These are phyloP conservation scores for Hymenochirus boettgeri DNA, from an alignment of 2,113 vertebrate species.

Conservation along the genomic window DNA sequence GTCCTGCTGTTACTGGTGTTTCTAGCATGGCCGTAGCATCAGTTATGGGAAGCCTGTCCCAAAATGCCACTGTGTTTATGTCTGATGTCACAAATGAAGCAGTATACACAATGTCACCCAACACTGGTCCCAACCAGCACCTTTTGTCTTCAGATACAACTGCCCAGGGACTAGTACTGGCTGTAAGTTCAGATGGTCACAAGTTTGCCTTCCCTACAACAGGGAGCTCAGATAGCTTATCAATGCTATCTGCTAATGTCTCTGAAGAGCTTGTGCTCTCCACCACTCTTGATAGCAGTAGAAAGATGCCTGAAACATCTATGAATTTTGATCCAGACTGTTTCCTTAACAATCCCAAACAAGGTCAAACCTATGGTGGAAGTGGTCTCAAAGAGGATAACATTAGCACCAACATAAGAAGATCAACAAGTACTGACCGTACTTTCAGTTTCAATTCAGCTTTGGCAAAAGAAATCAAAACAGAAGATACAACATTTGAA, in stretches of 20 bases:
- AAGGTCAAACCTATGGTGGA: conserved; percentile 97
- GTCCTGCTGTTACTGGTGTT: conserved; percentile 88
- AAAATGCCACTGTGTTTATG: conserved; percentile 93
- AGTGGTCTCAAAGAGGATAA: conserved; percentile 86
- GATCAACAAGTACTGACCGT: conserved; percentile 76
- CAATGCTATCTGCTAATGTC: conserved; percentile 84
- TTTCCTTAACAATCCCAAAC: conserved; percentile 98
- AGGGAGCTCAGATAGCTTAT: conserved; percentile 76
- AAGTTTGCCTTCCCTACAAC: conserved; percentile 91
- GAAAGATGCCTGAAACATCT: conserved; percentile 91
- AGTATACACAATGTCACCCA: conserved; percentile 94
- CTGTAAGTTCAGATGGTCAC: conserved; percentile 87
- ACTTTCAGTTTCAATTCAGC: conserved; percentile 78
- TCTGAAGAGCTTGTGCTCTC: conserved; percentile 94
- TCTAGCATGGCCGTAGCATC: conserved; percentile 90
- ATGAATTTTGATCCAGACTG: conserved; percentile 99
- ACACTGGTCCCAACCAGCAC: conserved; percentile 83
- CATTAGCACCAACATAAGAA: conserved; percentile 70
- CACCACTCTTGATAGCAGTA: conserved; percentile 83
- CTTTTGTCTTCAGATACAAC: conserved; percentile 84
- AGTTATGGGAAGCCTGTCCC: conserved; percentile 89
- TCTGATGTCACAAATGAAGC: conserved; percentile 92
- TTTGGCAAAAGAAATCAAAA: conserved; percentile 93
- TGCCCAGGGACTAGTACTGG: conserved; percentile 87
- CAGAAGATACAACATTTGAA: conserved; percentile 96